Percentiles rank a stretch among this genome's conserved stretches.
These are phyloP conservation scores for Leptopterna dolabrata DNA, from an alignment of 2,888 invertebrate genomes.

Conservation along the genomic window DNA sequence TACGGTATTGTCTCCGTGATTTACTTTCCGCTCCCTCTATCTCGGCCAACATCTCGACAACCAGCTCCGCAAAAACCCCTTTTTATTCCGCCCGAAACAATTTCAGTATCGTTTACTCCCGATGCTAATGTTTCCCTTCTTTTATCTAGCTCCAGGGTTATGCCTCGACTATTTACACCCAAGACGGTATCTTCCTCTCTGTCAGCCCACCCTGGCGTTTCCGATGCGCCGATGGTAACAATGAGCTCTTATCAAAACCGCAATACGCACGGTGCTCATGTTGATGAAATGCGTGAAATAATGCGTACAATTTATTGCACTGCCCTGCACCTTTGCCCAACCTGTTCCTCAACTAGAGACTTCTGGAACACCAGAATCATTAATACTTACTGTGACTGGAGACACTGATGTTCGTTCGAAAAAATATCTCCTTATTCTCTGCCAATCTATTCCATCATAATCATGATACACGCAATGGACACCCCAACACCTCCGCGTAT, in stretches of 20 bases:
- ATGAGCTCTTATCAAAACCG: not conserved
- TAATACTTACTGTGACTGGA: too few species aligned
- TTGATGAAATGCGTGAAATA: too few species aligned
- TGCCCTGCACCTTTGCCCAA: too few species aligned
- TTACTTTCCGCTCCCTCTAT: constrained; percentile 42
- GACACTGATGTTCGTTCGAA: too few species aligned
- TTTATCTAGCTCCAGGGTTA: constrained; percentile 33
- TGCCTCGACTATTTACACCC: not conserved
- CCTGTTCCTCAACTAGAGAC: too few species aligned
- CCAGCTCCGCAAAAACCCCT: constrained; percentile 20
- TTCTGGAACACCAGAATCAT: too few species aligned
- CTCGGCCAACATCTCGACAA: constrained; percentile 52
- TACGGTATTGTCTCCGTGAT: constrained; percentile 54
- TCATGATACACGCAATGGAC: too few species aligned
- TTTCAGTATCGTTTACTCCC: constrained; percentile 36
- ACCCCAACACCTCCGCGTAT: too few species aligned
- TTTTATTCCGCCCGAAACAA: constrained; percentile 45
- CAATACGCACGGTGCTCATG: too few species aligned
- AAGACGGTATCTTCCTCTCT: not conserved
- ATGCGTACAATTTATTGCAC: too few species aligned
- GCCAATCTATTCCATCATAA: too few species aligned
- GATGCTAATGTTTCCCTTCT: constrained; percentile 42
- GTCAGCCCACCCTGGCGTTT: not conserved
- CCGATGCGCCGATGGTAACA: not conserved
- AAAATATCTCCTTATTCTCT: too few species aligned